Base-by-base conservation (phyloP, 2,797 vertebrate genomes). In the Tolypeutes matacus region DNA sequence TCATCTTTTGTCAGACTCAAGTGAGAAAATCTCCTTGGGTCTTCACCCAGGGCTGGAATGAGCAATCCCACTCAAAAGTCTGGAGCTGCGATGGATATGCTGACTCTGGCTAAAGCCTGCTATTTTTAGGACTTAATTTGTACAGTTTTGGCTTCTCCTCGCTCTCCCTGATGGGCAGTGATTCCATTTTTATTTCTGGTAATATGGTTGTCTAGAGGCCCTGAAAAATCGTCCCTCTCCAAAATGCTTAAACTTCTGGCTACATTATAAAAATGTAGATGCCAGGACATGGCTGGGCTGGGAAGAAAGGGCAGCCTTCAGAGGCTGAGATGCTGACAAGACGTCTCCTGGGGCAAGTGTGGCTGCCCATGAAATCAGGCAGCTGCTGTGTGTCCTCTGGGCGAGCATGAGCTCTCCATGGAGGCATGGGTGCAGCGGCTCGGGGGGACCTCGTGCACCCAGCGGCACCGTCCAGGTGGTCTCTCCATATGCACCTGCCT, bases 61-160 rank as follows among this genome's bases (percentile, higher is more conserved):
- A 20, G 15, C 21, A 2, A 7, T 92, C 36, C 15, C 3, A 3
- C 23, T 12, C 10, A 20, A n/a, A 42, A 5, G 6, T 23, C 0
- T 0, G 70, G n/a, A 23, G 4, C 14, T 0, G 0, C 67, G 0
- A 0, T 1, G 31, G 10, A 20, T 12, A 25, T 2, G 7, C 10
- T 10, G 21, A 14, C 5, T 29, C 34, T 21, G 21, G 18, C 23
- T 53, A 6, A 67, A 7, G 34, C 36, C 53, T 36, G 39, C 14
- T 6, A 3, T 29, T 39, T 39, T 56, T 31, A 36, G 23, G 39
- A 46, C 42, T 34, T 20, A 2, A 8, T 39, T 29, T 21, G 25
- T 13, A 0, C 12, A 73, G n/a, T 29, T 80, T 11, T 7, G 20
- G 20, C 36, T 81, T 31, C 46, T 75, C 77, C 65, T 7, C 4